phyloP scores from a whole-genome alignment of 2,888 invertebrate species.

The Gisinianus flammeolus region DNA sequence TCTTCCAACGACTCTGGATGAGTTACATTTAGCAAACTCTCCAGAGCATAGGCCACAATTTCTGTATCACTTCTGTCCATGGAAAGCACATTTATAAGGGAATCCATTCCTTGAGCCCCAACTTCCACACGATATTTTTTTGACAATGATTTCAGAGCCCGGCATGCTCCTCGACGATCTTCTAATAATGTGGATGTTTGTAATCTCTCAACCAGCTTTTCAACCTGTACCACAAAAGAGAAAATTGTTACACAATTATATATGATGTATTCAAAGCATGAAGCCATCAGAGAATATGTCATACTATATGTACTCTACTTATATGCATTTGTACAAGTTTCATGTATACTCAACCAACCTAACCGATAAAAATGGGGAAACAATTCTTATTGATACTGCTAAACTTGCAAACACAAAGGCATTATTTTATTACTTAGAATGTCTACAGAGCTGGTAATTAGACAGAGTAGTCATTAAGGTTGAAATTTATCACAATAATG shows the following conservation, averaged over 20 bases:
- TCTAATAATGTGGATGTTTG: constrained; percentile 91
- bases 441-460: too few species aligned
- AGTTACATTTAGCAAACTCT: constrained; percentile 63
- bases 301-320: not conserved
- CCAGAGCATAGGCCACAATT: constrained; percentile 88
- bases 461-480: too few species aligned
- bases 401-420: too few species aligned
- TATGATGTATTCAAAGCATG: not conserved
- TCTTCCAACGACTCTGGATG: constrained; percentile 8
- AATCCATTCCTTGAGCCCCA: constrained; percentile 88
- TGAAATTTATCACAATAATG: too few species aligned
- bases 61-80: constrained; percentile 89
- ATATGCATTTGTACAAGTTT: not conserved
- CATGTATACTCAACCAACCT: too few species aligned
- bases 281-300: not conserved
- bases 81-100: constrained; percentile 76
- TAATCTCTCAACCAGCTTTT: constrained; percentile 89
- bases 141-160: constrained; percentile 89
- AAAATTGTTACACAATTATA: too few species aligned
- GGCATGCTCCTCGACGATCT: constrained; percentile 94
- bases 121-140: constrained; percentile 94
- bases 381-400: too few species aligned
- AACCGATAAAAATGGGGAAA: too few species aligned
- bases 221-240: constrained; percentile 62
- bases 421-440: too few species aligned